Percentiles rank a stretch among this genome's conserved stretches.
Conservation (phyloP, 2,888 invertebrate species). For the Epistrophe grossulariae region DNA sequence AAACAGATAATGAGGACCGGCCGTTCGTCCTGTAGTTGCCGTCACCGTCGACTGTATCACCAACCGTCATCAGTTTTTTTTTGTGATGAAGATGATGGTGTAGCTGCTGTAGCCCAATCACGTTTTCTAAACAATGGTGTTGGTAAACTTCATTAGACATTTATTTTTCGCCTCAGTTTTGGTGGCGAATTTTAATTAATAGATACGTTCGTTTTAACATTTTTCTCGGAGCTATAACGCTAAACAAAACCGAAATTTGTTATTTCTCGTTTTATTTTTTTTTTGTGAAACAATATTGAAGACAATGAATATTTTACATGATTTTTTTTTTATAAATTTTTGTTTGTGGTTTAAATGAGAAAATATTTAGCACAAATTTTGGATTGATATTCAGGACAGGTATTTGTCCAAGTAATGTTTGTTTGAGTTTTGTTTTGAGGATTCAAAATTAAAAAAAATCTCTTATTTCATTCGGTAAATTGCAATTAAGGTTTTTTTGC, state of each 20-base stretch:
- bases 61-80: slow-evolving; percentile 19
- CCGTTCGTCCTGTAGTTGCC: not conserved
- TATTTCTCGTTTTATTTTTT: not conserved
- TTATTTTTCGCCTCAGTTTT: slow-evolving; percentile 57
- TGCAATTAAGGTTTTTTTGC: slow-evolving; percentile 2
- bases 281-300: slow-evolving; percentile 20
- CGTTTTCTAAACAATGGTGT: slow-evolving; percentile 70
- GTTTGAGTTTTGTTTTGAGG: not conserved
- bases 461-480: not conserved
- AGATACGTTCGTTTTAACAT: slow-evolving; percentile 16
- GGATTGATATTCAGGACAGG: slow-evolving; percentile 13
- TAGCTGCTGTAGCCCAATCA: slow-evolving; percentile 58
- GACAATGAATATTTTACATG: slow-evolving; percentile 36
- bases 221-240: not conserved
- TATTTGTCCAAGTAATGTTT: slow-evolving; percentile 17
- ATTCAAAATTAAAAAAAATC: not conserved
- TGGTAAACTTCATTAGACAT: slow-evolving; percentile 74
- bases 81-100: slow-evolving; percentile 31
- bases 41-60: slow-evolving; percentile 24
- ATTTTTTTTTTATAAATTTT: not conserved
- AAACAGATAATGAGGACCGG: slow-evolving; percentile 59
- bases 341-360: slow-evolving; percentile 1
- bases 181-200: slow-evolving; percentile 67
- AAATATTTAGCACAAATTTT: slow-evolving; percentile 6
- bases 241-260: slow-evolving; percentile 5